Evolutionary conservation across 1,140 invertebrate genomes (phyloP).

Genomic region (Drosophila persimilis): DNA sequence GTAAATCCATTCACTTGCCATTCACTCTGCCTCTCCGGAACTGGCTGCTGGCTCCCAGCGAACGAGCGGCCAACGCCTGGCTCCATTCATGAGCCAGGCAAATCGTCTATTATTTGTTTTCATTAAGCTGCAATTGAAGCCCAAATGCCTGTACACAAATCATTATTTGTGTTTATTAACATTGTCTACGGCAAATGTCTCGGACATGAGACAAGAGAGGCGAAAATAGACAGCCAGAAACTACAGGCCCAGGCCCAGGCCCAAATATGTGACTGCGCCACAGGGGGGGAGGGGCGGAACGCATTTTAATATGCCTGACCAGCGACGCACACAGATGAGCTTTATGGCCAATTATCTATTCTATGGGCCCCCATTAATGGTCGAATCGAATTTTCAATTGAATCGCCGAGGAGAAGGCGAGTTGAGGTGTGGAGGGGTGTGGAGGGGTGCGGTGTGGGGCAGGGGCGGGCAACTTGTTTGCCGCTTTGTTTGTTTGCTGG

Average conservation of each 20-base stretch:
- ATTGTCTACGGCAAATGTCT: constrained; percentile 49
- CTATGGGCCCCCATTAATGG: constrained; percentile 70
- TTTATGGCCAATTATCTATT: constrained; percentile 80
- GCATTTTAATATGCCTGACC: constrained; percentile 76
- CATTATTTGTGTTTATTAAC: constrained; percentile 65
- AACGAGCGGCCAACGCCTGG: neutral
- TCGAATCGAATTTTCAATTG: constrained; percentile 63
- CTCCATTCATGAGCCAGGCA: constrained; percentile 34
- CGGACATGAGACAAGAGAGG: constrained; percentile 56
- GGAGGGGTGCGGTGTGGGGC: neutral
- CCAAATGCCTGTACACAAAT: constrained; percentile 68
- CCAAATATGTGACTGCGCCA: constrained; percentile 34
- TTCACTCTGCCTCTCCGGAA: constrained; percentile 22
- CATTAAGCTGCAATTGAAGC: constrained; percentile 70
- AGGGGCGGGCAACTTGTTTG: constrained; percentile 10
- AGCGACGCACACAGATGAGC: constrained; percentile 63
- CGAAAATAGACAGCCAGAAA: constrained; percentile 49
- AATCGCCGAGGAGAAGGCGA: constrained; percentile 1
- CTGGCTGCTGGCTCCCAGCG: constrained; percentile 21
- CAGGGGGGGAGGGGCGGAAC: constrained; percentile 3
- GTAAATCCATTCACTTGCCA: constrained; percentile 22
- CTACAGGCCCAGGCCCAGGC: constrained; percentile 1
- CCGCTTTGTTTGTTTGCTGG: constrained; percentile 42
- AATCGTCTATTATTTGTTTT: constrained; percentile 73
- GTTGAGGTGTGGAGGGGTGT: neutral